phyloP scores from a whole-genome alignment of 92 coral and sea anemone genomes.

The Bergia puertoricense region DNA sequence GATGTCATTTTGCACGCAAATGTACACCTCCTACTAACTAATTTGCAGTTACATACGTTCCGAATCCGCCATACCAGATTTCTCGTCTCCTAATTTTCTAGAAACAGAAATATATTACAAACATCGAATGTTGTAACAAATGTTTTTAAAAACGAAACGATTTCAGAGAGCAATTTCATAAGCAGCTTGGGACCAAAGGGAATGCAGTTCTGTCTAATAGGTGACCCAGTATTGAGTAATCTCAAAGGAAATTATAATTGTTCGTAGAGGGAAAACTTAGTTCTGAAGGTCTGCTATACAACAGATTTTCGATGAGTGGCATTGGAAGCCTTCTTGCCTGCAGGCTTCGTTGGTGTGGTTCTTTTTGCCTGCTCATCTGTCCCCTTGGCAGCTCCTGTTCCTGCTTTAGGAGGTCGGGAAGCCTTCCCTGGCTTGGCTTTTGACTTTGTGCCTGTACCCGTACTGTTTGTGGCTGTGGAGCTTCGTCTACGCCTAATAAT shows the following conservation, averaged over 20 bases:
- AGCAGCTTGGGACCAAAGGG: neutral
- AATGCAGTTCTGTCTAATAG: neutral
- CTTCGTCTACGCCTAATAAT: conserved; percentile 2
- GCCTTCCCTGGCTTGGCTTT: conserved; percentile 13
- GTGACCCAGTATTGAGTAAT: neutral
- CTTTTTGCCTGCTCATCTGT: conserved; percentile 50
- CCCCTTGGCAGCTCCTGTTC: conserved; percentile 53
- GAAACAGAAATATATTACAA: neutral
- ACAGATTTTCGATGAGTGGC: conserved; percentile 12
- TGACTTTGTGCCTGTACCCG: neutral
- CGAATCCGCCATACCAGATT: neutral
- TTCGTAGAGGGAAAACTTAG: neutral
- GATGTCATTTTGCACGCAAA: too few species aligned
- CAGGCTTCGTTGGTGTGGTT: conserved; percentile 27
- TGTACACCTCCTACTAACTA: too few species aligned
- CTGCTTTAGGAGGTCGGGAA: conserved; percentile 32
- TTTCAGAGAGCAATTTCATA: neutral
- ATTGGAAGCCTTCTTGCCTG: conserved; percentile 13
- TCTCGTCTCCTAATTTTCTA: neutral
- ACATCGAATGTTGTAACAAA: neutral
- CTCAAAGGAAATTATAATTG: neutral
- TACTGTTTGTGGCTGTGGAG: neutral
- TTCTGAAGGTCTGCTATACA: neutral
- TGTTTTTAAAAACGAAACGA: neutral
- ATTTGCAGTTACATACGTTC: neutral